Conservation (phyloP, 2,113 vertebrate species). For the Chaenocephalus aceratus region DNA sequence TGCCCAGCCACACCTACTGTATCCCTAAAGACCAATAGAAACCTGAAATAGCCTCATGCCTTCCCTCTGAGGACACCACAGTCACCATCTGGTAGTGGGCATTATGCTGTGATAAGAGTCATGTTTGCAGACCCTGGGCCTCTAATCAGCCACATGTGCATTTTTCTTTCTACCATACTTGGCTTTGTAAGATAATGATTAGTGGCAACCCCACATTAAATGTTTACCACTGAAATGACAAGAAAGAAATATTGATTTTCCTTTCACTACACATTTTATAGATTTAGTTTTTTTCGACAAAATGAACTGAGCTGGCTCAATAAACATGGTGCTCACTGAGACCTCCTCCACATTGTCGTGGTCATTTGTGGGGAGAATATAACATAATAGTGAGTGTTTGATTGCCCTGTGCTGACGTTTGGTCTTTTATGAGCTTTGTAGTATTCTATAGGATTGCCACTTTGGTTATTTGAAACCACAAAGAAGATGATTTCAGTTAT, state of each 20-base stretch:
- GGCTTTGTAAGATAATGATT: background rate
- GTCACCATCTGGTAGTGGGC: background rate
- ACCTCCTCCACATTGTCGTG: too few relatives aligned
- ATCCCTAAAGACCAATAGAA: constrained; percentile 18
- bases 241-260: constrained; percentile 15
- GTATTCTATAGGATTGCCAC: background rate
- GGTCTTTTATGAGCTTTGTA: background rate
- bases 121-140: background rate
- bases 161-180: background rate
- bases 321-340: background rate
- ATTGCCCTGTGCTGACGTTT: background rate
- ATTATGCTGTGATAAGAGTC: background rate
- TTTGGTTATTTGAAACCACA: constrained; percentile 15
- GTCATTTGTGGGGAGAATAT: constrained; percentile 7
- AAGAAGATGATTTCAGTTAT: background rate
- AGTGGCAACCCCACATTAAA: background rate
- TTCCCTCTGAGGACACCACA: background rate
- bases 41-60: background rate
- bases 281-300: background rate
- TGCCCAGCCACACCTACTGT: background rate
- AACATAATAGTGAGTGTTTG: background rate
- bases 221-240: background rate
- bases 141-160: constrained; percentile 19
- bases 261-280: constrained; percentile 16
- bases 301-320: constrained; percentile 12